phyloP scores from a whole-genome alignment of 2,797 vertebrate species.

The Scleropages formosus region DNA sequence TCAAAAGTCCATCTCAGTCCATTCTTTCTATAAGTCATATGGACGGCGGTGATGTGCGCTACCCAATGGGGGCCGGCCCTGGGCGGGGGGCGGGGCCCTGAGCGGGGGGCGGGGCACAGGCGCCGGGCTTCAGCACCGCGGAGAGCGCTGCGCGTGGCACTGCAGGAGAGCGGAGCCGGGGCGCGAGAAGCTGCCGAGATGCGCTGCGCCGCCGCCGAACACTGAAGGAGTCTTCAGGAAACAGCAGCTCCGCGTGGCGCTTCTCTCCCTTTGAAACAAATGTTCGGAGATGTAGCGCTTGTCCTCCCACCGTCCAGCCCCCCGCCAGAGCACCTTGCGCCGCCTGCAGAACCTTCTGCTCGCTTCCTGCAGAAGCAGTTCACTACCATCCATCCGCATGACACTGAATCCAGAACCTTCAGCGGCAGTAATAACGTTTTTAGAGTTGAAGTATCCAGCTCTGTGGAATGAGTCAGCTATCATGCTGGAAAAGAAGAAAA shows the following conservation, averaged over 20 bases:
- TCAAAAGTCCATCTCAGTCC: no score
- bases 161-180: conserved; percentile 47
- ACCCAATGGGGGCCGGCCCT: conserved; percentile 44
- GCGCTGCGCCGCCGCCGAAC: neutral
- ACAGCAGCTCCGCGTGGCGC: neutral
- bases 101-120: conserved; percentile 35
- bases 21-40: neutral
- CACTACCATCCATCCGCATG: no score
- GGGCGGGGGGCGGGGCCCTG: conserved; percentile 38
- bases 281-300: conserved; percentile 11
- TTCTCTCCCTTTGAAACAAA: conserved; percentile 1
- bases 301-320: neutral
- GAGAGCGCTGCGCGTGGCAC: conserved; percentile 58
- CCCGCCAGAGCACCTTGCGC: neutral
- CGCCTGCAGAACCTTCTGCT: no score
- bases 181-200: neutral
- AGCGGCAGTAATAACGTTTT: neutral
- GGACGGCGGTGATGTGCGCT: neutral
- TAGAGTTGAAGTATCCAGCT: neutral
- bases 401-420: neutral
- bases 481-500: neutral
- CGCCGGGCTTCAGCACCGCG: conserved; percentile 57
- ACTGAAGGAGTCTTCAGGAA: neutral
- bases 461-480: neutral
- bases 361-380: no score